Conservation (phyloP, 2,888 invertebrate genomes). For the Nymphalis polychloros region DNA sequence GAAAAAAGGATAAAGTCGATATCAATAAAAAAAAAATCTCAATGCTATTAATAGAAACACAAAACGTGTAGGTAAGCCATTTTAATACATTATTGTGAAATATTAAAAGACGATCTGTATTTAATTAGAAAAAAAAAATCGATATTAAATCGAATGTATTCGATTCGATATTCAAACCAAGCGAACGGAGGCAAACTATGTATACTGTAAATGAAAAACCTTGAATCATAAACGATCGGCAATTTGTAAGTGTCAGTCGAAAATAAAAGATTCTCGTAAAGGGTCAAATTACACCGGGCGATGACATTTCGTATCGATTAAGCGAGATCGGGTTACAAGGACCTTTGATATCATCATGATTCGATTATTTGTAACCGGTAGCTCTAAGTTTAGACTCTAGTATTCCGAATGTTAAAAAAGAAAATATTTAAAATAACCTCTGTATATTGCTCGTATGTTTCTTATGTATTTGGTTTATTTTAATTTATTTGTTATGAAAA, state of each 20-base stretch:
- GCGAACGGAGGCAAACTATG: not conserved
- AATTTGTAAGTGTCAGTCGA: slow-evolving; percentile 29
- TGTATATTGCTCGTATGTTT: too few species aligned
- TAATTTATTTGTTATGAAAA: too few species aligned
- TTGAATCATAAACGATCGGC: slow-evolving; percentile 17
- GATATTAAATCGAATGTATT: not conserved
- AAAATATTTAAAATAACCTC: not conserved
- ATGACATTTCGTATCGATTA: slow-evolving; percentile 37
- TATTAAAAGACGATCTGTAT: too few species aligned
- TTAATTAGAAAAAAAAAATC: not conserved
- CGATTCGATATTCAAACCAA: not conserved
- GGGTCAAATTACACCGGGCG: slow-evolving; percentile 28
- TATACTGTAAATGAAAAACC: slow-evolving; percentile 3
- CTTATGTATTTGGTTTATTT: too few species aligned
- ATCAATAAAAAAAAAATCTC: too few species aligned
- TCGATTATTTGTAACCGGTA: slow-evolving; percentile 24
- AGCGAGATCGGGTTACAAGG: slow-evolving; percentile 28
- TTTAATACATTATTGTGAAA: too few species aligned
- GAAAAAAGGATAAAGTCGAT: too few species aligned
- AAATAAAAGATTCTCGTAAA: slow-evolving; percentile 17
- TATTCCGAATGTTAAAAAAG: not conserved
- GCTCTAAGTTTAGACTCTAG: slow-evolving; percentile 11
- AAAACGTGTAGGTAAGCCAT: too few species aligned
- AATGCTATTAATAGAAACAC: too few species aligned
- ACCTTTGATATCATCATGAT: slow-evolving; percentile 23